Conservation (phyloP, 2,888 invertebrate genomes). For the Tetragonula carbonaria region DNA sequence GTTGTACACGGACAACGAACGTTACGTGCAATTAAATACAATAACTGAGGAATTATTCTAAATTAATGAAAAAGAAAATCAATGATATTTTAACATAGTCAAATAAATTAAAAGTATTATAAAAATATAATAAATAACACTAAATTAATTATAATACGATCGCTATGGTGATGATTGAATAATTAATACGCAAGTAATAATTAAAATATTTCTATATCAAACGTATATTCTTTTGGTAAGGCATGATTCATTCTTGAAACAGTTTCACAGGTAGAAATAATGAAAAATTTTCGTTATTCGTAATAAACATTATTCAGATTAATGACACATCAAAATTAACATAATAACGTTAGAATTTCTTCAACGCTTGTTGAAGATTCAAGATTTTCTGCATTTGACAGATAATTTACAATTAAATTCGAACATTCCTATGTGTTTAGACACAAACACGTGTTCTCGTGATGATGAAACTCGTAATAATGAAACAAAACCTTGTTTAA, state of each 20-base stretch:
- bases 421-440: background rate
- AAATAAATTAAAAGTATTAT: background rate
- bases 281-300: background rate
- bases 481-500: slow-evolving; percentile 39
- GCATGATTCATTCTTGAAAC: background rate
- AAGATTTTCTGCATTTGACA: background rate
- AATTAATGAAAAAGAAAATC: slow-evolving; percentile 20
- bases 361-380: background rate
- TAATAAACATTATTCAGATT: background rate
- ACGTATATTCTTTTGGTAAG: background rate
- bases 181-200: no score
- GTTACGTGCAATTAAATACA: slow-evolving; percentile 32
- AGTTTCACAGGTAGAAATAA: background rate
- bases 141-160: background rate
- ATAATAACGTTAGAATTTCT: background rate
- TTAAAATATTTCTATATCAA: background rate
- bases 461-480: background rate
- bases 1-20: background rate
- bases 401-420: slow-evolving; percentile 1
- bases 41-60: slow-evolving; percentile 35
- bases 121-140: background rate
- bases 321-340: background rate
- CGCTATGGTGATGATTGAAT: background rate
- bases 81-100: no score
- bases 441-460: background rate